Conservation (phyloP, 2,113 vertebrate species). For the Sapayoa aenigma region DNA sequence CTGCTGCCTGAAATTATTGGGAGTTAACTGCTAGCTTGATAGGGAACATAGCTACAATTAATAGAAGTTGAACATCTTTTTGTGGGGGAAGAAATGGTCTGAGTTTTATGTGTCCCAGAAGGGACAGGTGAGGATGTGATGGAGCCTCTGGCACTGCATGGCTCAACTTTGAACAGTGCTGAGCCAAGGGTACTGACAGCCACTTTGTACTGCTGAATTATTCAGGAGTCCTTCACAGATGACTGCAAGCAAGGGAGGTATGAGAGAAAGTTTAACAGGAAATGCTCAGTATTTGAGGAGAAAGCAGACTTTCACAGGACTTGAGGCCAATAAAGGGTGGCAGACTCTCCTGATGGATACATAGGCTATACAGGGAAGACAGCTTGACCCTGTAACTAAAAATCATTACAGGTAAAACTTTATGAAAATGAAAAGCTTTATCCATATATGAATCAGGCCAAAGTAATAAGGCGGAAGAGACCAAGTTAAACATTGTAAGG, state of each 20-base stretch:
- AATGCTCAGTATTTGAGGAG: not conserved
- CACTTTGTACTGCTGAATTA: conserved; percentile 4
- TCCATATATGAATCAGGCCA: not conserved
- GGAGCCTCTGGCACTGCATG: not conserved
- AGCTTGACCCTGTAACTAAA: not conserved
- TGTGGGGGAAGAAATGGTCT: not conserved
- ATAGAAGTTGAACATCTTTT: not conserved
- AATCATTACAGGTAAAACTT: not conserved
- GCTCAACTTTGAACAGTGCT: not conserved
- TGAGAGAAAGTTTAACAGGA: not conserved
- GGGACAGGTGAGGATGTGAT: not conserved
- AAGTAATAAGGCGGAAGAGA: not conserved
- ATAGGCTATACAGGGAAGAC: not conserved
- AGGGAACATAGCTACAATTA: not conserved
- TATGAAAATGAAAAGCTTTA: not conserved
- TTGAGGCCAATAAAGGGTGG: not conserved
- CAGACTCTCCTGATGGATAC: accelerated
- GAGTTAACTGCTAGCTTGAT: not conserved
- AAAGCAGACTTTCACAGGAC: not conserved
- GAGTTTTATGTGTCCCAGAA: not conserved
- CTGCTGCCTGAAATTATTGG: not conserved
- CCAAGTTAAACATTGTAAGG: not conserved
- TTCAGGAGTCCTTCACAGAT: conserved; percentile 39
- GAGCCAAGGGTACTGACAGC: not conserved
- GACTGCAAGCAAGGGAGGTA: not conserved